Conservation (phyloP, 2,888 invertebrate genomes). For the Elegia similella region DNA sequence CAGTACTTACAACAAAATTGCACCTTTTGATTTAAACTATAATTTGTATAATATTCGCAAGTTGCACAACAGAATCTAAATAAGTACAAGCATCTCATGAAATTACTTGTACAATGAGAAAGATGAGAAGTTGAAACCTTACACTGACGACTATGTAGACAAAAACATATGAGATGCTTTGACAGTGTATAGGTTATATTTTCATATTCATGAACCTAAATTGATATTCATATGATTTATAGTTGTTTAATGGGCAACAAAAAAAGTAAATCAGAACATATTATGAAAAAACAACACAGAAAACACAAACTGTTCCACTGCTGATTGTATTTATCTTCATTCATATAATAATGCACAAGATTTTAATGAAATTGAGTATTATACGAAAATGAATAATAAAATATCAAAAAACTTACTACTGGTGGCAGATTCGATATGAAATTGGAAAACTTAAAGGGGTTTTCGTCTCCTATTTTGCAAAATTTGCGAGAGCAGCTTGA, state of each 20-base stretch:
- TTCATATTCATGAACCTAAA: background rate
- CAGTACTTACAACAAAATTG: no score
- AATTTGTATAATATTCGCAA: no score
- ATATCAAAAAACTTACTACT: constrained; percentile 59
- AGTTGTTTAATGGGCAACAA: background rate
- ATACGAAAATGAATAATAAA: constrained; percentile 9
- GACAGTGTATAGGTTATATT: constrained; percentile 1
- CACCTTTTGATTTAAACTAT: no score
- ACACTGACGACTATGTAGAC: background rate
- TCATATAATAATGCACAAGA: background rate
- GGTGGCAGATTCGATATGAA: constrained; percentile 81
- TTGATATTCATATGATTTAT: background rate
- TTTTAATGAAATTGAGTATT: background rate
- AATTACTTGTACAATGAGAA: background rate
- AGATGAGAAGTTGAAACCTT: background rate
- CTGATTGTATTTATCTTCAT: background rate
- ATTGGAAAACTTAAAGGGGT: constrained; percentile 78
- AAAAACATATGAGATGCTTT: constrained; percentile 10
- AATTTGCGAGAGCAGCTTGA: constrained; percentile 66
- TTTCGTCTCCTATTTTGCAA: constrained; percentile 81
- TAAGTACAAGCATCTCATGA: background rate
- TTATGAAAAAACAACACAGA: background rate
- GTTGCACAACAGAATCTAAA: background rate
- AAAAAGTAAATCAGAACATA: background rate
- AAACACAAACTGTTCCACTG: background rate